These are phyloP conservation scores for Meteorus colon DNA, from an alignment of 2,888 invertebrate genomes.

Conservation along the genomic window DNA sequence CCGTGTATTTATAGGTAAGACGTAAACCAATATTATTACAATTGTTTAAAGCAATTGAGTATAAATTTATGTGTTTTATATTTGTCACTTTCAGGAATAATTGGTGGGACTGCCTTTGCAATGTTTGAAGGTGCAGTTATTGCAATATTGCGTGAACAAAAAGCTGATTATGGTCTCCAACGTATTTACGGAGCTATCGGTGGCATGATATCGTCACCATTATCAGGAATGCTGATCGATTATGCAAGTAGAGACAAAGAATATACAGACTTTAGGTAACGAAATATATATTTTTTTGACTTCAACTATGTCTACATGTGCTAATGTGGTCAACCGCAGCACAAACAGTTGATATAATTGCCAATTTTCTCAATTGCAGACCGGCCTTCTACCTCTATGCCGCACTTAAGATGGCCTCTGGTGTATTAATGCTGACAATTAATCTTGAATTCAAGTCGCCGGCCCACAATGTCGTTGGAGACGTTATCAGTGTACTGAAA, in stretches of 20 bases:
- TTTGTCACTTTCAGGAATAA: slow-evolving; percentile 76
- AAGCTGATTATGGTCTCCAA: slow-evolving; percentile 86
- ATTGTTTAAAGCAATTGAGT: not conserved
- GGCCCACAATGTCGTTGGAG: slow-evolving; percentile 80
- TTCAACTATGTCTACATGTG: not conserved
- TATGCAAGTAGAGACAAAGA: slow-evolving; percentile 82
- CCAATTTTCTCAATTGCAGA: slow-evolving; percentile 71
- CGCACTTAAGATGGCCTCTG: slow-evolving; percentile 80
- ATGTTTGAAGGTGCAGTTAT: slow-evolving; percentile 89
- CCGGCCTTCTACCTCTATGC: slow-evolving; percentile 88
- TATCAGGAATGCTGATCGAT: slow-evolving; percentile 84
- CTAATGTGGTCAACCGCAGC: not conserved
- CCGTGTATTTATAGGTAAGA: slow-evolving; percentile 73
- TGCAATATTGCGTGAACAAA: slow-evolving; percentile 83
- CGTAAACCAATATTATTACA: not conserved
- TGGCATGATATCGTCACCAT: slow-evolving; percentile 86
- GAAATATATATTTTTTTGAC: slow-evolving; percentile 18
- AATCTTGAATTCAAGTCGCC: slow-evolving; percentile 86
- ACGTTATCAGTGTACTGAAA: slow-evolving; percentile 80
- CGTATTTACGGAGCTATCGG: slow-evolving; percentile 85
- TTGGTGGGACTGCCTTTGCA: slow-evolving; percentile 84
- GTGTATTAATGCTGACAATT: slow-evolving; percentile 81
- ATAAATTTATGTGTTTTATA: slow-evolving; percentile 13
- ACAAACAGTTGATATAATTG: slow-evolving; percentile 28
- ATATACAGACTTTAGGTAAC: slow-evolving; percentile 83